These are phyloP conservation scores for Telenomus remus DNA, from an alignment of 1,140 invertebrate species.

Conservation along the genomic window DNA sequence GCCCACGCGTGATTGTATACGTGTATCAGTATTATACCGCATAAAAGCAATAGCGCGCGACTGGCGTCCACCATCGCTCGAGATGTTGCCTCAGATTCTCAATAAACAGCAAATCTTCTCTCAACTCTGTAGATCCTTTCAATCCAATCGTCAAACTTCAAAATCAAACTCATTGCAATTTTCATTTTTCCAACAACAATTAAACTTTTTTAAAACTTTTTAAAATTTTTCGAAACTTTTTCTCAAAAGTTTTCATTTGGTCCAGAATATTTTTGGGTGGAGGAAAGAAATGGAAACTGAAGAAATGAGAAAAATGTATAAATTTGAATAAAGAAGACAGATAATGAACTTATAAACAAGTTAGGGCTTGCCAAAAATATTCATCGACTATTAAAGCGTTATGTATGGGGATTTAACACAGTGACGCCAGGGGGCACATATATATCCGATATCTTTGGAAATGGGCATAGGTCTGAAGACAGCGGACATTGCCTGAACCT, in stretches of 20 bases:
- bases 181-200: too few species aligned
- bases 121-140: too few species aligned
- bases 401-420: slow-evolving; percentile 33
- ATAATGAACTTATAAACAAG: slow-evolving; percentile 41
- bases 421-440: slow-evolving; percentile 36
- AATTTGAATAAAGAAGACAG: neutral
- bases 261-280: too few species aligned
- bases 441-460: slow-evolving; percentile 75
- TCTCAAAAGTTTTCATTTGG: too few species aligned
- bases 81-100: slow-evolving; percentile 38
- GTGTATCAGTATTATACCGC: slow-evolving; percentile 51
- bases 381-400: slow-evolving; percentile 33
- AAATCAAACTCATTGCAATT: too few species aligned
- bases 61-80: slow-evolving; percentile 34
- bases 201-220: too few species aligned
- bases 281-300: too few species aligned
- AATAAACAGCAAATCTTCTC: slow-evolving; percentile 31
- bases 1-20: slow-evolving; percentile 56
- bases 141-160: too few species aligned
- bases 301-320: neutral
- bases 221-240: too few species aligned
- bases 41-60: slow-evolving; percentile 50
- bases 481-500: slow-evolving; percentile 73
- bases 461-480: slow-evolving; percentile 70
- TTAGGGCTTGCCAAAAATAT: slow-evolving; percentile 46